A percentile compares a stretch with the other conserved stretches of the same genome.
Evolutionary conservation across 2,888 invertebrate species (phyloP).

Genomic region (Stenodera caucasica): DNA sequence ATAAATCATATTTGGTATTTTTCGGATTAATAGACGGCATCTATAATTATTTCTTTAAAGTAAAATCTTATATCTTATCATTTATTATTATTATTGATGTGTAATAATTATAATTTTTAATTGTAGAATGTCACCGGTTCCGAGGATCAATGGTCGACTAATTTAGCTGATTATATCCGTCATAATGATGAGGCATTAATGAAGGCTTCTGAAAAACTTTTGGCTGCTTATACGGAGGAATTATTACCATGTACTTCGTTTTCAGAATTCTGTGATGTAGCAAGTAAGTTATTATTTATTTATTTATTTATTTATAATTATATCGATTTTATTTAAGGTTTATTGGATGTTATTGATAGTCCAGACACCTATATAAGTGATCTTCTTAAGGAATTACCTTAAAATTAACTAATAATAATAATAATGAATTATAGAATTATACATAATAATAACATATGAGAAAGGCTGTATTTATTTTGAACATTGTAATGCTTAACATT

Average conservation of each 20-base stretch:
- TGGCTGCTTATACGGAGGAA: conserved; percentile 83
- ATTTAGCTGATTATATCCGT: conserved; percentile 89
- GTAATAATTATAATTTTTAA: conserved; percentile 1
- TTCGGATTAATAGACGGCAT: conserved; percentile 84
- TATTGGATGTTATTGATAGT: conserved; percentile 68
- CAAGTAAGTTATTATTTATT: conserved; percentile 61
- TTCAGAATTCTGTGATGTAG: conserved; percentile 91
- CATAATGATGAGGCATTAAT: conserved; percentile 90
- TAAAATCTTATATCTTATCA: conserved; percentile 48
- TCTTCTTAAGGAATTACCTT: conserved; percentile 56
- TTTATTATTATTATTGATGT: background rate
- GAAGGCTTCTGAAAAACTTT: conserved; percentile 83
- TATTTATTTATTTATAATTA: conserved; percentile 10
- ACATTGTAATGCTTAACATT: conserved; percentile 30
- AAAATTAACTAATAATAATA: conserved; percentile 25
- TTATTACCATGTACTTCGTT: conserved; percentile 87
- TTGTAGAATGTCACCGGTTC: conserved; percentile 69
- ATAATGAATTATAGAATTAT: conserved; percentile 22
- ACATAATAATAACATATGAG: conserved; percentile 16
- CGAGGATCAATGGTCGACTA: conserved; percentile 86
- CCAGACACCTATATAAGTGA: conserved; percentile 65
- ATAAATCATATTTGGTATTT: conserved; percentile 84
- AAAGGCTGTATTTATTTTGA: conserved; percentile 38
- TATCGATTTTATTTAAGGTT: conserved; percentile 56
- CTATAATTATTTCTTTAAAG: conserved; percentile 85